These are phyloP conservation scores for Vanessa cardui DNA, from an alignment of 2,888 invertebrate species.

Conservation along the genomic window DNA sequence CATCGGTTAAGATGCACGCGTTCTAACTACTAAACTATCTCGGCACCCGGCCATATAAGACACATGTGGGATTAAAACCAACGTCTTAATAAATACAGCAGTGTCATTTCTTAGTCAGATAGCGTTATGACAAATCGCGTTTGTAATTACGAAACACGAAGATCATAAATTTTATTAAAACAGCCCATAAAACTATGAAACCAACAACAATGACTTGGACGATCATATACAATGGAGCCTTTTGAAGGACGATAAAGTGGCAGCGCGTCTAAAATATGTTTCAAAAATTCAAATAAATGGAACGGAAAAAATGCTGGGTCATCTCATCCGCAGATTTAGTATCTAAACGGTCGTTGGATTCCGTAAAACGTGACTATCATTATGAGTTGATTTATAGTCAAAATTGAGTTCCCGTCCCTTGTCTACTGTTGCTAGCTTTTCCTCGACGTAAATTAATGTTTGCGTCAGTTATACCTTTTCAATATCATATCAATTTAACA, in stretches of 20 bases:
- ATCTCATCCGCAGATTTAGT: constrained; percentile 29
- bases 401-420: constrained; percentile 35
- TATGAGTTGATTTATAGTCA: constrained; percentile 44
- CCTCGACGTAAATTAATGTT: constrained; percentile 33
- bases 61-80: too few relatives aligned
- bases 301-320: constrained; percentile 37
- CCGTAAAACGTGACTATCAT: constrained; percentile 43
- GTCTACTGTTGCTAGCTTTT: constrained; percentile 34
- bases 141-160: neutral
- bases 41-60: too few relatives aligned
- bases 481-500: constrained; percentile 13
- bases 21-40: too few relatives aligned
- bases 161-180: constrained; percentile 2
- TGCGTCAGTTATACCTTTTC: constrained; percentile 5
- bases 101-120: too few relatives aligned
- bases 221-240: neutral
- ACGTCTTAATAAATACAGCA: too few relatives aligned
- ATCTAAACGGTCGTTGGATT: constrained; percentile 28
- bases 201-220: constrained; percentile 11
- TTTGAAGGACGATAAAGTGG: constrained; percentile 11
- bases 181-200: neutral
- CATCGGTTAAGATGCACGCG: too few relatives aligned
- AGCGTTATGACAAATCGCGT: neutral
- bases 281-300: constrained; percentile 37
- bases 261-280: constrained; percentile 22